Evolutionary conservation across 2,797 vertebrate species (phyloP), one percentile per base, ranked within the genome.

Genomic region (Sebastes minor): DNA sequence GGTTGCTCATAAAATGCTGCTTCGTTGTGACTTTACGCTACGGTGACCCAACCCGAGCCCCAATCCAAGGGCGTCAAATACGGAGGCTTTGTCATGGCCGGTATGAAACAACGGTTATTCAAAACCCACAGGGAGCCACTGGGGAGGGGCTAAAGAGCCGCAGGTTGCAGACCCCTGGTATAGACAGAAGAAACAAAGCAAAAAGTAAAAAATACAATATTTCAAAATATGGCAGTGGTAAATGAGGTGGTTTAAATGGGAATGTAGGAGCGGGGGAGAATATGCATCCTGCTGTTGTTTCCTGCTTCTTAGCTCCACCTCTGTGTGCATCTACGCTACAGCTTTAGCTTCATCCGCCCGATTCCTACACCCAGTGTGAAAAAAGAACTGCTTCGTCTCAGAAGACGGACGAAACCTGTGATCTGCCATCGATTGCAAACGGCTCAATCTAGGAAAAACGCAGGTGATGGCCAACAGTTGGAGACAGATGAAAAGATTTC

Each of bases 341-440:
- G 56, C 61, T 56, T 67, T 5, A 18, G 6, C 9, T 69, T 28
- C 20, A 52, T n/a, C 59, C 68, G 38, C 35, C 49, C 2, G 8
- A 18, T 42, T 56, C 18, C 30, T n/a, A 6, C n/a, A 4, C 23
- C 35, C 12, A 3, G 9, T 2, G 7, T 61, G 69, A 46, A 20
- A 64, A 64, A 42, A 42, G 0, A 46, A 46, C 63, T 13, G 61
- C 61, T 22, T 38, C 13, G 7, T 52, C 20, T 20, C 2, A 52
- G 8, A 52, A 2, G 20, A 52, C 20, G 8, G 9, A 20, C 20
- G 8, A 20, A 46, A 62, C 25, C 63, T 56, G 13, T 0, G 60
- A 70, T 68, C 60, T 67, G 27, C n/a, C 62, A 69, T 67, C 2
- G 78, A 80, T 69, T 82, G 61, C 23, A 35, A 35, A 42, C 46